These are phyloP conservation scores for Drosophila subquinaria DNA, from an alignment of 2,888 invertebrate genomes.

Conservation along the genomic window DNA sequence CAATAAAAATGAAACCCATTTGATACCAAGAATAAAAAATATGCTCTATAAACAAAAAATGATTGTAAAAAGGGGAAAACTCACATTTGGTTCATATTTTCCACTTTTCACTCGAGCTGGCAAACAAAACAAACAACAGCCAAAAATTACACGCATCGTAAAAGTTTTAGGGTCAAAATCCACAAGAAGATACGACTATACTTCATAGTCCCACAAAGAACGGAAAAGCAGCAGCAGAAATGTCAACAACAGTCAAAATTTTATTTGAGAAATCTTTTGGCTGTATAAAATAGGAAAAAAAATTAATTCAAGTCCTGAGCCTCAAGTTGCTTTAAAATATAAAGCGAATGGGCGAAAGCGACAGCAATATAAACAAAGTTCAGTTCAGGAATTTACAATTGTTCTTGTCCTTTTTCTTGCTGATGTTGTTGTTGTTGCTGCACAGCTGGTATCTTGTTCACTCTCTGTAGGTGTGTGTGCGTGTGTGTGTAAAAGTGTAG, in stretches of 20 bases:
- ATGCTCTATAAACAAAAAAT: conserved; percentile 20
- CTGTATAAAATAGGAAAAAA: conserved; percentile 38
- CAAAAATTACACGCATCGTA: conserved; percentile 41
- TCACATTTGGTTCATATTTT: conserved; percentile 24
- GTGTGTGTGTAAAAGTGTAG: conserved; percentile 33
- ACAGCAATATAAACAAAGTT: conserved; percentile 54
- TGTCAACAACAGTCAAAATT: conserved; percentile 73
- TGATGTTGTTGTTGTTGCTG: conserved; percentile 30
- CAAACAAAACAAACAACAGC: conserved; percentile 29
- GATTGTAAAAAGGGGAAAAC: conserved; percentile 34
- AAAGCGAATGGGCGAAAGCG: conserved; percentile 56
- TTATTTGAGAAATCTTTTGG: conserved; percentile 41
- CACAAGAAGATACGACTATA: conserved; percentile 4
- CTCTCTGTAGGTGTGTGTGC: conserved; percentile 15
- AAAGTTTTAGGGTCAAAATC: conserved; percentile 35
- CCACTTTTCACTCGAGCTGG: conserved; percentile 12
- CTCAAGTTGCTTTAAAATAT: conserved; percentile 73
- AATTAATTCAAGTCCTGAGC: conserved; percentile 74
- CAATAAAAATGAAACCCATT: conserved; percentile 17
- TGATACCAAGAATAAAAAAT: conserved; percentile 3
- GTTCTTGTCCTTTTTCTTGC: conserved; percentile 39
- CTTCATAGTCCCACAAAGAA: conserved; percentile 20
- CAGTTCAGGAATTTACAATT: conserved; percentile 54
- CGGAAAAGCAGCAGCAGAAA: conserved; percentile 41
- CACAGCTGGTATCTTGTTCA: conserved; percentile 68